These are phyloP conservation scores for Taxidea taxus DNA, from an alignment of 2,113 vertebrate species.

Conservation along the genomic window DNA sequence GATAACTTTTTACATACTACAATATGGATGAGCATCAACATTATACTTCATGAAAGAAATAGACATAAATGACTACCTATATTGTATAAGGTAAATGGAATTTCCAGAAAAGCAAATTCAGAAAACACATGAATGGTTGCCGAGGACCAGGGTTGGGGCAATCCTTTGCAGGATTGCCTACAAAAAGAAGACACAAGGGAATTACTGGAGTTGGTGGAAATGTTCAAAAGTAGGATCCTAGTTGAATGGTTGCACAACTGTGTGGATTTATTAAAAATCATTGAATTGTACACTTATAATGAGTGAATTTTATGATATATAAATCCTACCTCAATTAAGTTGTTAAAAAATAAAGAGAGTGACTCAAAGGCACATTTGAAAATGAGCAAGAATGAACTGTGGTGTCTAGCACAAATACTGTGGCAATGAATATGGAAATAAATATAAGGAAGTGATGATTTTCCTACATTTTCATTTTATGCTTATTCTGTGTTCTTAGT, in stretches of 20 bases:
- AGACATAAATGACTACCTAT: neutral
- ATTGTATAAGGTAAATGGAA: neutral
- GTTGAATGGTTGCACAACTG: neutral
- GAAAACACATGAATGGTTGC: neutral
- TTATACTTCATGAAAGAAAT: neutral
- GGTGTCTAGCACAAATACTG: neutral
- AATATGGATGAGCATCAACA: neutral
- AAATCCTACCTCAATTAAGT: constrained; percentile 29
- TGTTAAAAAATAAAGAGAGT: neutral
- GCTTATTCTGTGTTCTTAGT: neutral
- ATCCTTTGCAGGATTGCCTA: neutral
- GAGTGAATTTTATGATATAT: constrained; percentile 9
- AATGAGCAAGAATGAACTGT: neutral
- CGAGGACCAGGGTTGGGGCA: neutral
- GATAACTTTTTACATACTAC: neutral
- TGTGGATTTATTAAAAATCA: constrained; percentile 21
- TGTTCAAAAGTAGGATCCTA: neutral
- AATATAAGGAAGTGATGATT: neutral
- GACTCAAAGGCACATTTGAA: neutral
- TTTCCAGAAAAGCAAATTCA: constrained; percentile 21
- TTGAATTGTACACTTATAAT: neutral
- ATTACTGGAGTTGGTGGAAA: neutral
- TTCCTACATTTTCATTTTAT: constrained; percentile 9
- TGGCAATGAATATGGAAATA: neutral
- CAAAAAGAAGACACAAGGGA: neutral